Conservation (phyloP, 2,888 invertebrate species). For the Coelinius sp. region DNA sequence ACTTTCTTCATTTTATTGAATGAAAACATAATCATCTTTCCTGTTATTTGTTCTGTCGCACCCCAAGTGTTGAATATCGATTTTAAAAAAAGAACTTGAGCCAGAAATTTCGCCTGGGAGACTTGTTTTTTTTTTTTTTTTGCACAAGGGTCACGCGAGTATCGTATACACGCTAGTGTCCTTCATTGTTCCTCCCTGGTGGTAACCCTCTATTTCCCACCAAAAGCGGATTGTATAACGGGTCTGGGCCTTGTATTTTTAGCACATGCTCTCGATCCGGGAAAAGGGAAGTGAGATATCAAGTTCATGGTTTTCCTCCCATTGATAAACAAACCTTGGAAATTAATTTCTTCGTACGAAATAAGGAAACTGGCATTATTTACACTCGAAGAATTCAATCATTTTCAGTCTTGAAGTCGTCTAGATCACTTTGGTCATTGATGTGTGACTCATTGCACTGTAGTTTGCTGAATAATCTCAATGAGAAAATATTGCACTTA, state of each 20-base stretch:
- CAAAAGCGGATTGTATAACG: slow-evolving; percentile 34
- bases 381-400: neutral
- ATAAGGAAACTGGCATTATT: neutral
- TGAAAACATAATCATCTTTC: neutral
- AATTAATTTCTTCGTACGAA: neutral
- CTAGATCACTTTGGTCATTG: neutral
- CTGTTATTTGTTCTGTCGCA: neutral
- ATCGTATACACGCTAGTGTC: neutral
- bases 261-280: slow-evolving; percentile 26
- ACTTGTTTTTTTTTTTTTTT: neutral
- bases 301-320: slow-evolving; percentile 5
- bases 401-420: neutral
- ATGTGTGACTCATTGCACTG: neutral
- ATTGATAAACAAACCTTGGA: neutral
- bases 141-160: neutral
- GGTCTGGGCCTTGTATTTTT: slow-evolving; percentile 38
- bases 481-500: neutral
- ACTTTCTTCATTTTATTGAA: neutral
- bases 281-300: slow-evolving; percentile 1
- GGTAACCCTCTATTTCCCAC: neutral
- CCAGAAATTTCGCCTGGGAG: slow-evolving; percentile 26
- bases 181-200: neutral
- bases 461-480: neutral
- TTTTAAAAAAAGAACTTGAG: neutral
- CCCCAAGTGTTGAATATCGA: neutral